Evolutionary conservation across 2,797 vertebrate species (phyloP).

Genomic region (Chelidonichthys spinosus): DNA sequence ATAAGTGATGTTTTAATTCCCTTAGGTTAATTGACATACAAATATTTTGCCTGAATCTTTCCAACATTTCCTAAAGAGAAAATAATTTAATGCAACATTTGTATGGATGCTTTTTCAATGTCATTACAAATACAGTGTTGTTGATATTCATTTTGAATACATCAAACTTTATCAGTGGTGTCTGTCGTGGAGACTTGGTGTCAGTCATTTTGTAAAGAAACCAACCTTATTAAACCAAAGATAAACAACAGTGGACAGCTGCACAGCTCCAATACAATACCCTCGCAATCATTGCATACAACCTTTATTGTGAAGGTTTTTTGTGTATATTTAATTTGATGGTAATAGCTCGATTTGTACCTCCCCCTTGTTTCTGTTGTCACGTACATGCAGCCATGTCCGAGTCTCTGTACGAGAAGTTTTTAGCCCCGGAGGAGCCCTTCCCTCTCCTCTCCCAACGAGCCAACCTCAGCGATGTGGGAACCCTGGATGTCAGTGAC

Average conservation of each 20-base stretch:
- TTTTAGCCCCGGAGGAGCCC: conserved; percentile 94
- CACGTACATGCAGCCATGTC: conserved; percentile 79
- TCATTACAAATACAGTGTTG: neutral
- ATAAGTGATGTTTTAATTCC: neutral
- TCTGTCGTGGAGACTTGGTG: neutral
- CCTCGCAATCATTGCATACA: too few species aligned
- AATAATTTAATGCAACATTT: neutral
- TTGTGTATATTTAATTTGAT: neutral
- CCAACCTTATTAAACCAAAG: neutral
- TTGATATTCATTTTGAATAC: neutral
- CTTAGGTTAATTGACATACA: neutral
- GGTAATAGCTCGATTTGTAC: neutral
- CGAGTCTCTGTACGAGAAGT: conserved; percentile 93
- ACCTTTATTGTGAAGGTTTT: neutral
- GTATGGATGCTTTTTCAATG: too few species aligned
- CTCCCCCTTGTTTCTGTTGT: neutral
- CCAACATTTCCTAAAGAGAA: neutral
- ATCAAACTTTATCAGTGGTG: neutral
- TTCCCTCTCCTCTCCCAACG: conserved; percentile 91
- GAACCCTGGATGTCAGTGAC: conserved; percentile 94
- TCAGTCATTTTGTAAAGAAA: neutral
- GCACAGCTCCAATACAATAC: neutral
- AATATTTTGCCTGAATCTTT: neutral
- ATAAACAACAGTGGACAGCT: neutral
- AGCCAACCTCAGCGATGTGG: conserved; percentile 92